Base-by-base conservation (phyloP, 1,140 invertebrate genomes). In the Scaptodrosophila lebanonensis region DNA sequence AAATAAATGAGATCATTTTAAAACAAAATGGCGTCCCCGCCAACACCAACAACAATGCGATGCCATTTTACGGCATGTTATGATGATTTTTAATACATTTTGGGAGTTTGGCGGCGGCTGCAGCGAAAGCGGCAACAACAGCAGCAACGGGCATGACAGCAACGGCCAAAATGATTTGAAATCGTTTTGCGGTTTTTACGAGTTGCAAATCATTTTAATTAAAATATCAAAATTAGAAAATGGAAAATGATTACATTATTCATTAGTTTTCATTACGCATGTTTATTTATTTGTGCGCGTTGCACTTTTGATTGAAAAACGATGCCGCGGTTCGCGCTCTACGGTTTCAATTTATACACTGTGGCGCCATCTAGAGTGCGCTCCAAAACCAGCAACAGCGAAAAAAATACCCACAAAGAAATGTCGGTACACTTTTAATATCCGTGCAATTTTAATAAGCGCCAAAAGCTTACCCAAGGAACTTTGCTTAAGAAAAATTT, bases 161-260 rank as follows among this genome's bases (percentile, higher is more conserved):
- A 42, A 25, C 29, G 39, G 15, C 32, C 36, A 39, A 69, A 71
- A 84, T 84, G 77, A 83, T 85, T 85, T 85, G 76, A 85, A 85
- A 85, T 76, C 83, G 83, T 85, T 86, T 86, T 86, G 84, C 62
- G 84, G 84, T 84, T 84, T 79, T 82, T 69, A 82, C 75, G 76
- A 83, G 75, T 77, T 86, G 84, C 83, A 86, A 86, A 86, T 86
- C 84, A 86, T 85, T 86, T 85, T 86, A 86, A 86, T 86, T 86
- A 86, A 85, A 86, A 86, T 86, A 84, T 86, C 72, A 84, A 85
- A 85, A 83, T 83, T 83, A 75, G 69, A 82, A 82, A 82, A 82
- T 82, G 76, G 76, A 83, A 82, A 83, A 83, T 85, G 76, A 85
- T 85, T 84, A 83, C 83, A 85, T 85, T 85, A 85, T 85, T 85